Percentiles rank a stretch among this genome's conserved stretches.
Conservation (phyloP, 2,113 vertebrate species). For the Rhinogobius similis region DNA sequence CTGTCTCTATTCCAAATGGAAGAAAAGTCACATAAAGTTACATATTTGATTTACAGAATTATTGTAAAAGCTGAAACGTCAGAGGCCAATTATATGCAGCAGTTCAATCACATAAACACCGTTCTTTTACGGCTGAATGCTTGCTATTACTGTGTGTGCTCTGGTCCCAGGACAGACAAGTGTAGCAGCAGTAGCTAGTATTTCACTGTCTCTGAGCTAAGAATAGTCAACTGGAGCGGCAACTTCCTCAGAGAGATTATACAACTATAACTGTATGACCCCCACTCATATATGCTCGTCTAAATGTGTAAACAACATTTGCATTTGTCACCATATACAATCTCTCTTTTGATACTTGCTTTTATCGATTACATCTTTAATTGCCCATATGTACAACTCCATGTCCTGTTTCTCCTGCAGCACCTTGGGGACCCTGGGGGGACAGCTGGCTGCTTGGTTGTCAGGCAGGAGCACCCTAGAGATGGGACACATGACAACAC, state of each 20-base stretch:
- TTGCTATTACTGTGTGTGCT: conserved; percentile 5
- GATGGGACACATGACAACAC: conserved; percentile 59
- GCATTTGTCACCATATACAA: conserved; percentile 10
- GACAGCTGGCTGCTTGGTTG: conserved; percentile 62
- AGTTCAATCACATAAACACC: neutral
- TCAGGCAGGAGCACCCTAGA: conserved; percentile 63
- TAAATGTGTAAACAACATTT: conserved; percentile 19
- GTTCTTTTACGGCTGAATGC: neutral
- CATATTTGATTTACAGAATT: no score
- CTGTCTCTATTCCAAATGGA: no score
- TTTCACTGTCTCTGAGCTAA: conserved; percentile 56
- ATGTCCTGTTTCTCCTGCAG: conserved; percentile 31
- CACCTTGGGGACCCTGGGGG: conserved; percentile 27
- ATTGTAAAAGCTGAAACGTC: neutral
- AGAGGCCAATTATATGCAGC: neutral
- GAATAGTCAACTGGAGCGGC: conserved; percentile 57
- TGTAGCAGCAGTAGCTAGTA: conserved; percentile 47
- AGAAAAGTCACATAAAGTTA: no score
- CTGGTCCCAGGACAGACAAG: conserved; percentile 40
- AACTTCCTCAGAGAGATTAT: conserved; percentile 15
- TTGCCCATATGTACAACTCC: conserved; percentile 24
- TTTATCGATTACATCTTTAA: conserved; percentile 26
- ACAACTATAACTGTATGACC: conserved; percentile 19
- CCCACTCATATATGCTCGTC: conserved; percentile 16
- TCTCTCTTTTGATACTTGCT: conserved; percentile 17